Percentiles rank a stretch among this genome's conserved stretches.
phyloP scores from a whole-genome alignment of 2,797 vertebrate genomes.

The Anableps anableps region DNA sequence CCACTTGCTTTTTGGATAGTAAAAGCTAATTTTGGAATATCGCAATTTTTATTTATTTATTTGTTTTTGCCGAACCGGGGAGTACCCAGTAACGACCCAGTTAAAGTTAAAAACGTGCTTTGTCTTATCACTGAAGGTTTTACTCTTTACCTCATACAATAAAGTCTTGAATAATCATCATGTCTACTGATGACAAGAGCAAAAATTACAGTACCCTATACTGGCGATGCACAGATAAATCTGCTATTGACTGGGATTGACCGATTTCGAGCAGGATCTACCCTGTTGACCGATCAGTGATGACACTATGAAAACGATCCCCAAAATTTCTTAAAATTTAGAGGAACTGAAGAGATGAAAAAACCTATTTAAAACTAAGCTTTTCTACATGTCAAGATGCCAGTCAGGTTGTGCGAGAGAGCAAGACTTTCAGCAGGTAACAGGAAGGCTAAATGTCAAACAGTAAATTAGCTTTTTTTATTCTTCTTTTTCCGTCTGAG shows the following conservation, averaged over 20 bases:
- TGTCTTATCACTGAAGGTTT: not conserved
- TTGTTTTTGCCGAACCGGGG: not conserved
- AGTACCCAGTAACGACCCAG: not conserved
- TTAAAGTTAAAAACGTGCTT: not conserved
- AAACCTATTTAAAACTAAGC: not conserved
- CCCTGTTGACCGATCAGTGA: not conserved
- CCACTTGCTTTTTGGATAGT: not conserved
- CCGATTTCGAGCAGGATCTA: no score
- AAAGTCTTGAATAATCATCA: no score
- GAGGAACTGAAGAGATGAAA: not conserved
- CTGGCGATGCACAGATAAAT: not conserved
- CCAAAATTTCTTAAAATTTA: not conserved
- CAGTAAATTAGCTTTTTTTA: not conserved
- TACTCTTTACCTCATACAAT: not conserved
- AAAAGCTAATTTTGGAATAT: not conserved
- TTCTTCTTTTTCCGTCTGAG: not conserved
- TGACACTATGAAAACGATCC: not conserved
- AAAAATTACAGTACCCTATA: not conserved
- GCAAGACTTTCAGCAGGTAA: not conserved
- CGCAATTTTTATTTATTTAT: not conserved
- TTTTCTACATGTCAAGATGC: no score
- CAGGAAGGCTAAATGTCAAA: not conserved
- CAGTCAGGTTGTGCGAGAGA: not conserved
- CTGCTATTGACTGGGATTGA: not conserved
- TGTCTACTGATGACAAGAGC: not conserved